Percentiles rank a stretch among this genome's conserved stretches.
Evolutionary conservation across 2,113 vertebrate genomes (phyloP).

Genomic region (Gila orcuttii): DNA sequence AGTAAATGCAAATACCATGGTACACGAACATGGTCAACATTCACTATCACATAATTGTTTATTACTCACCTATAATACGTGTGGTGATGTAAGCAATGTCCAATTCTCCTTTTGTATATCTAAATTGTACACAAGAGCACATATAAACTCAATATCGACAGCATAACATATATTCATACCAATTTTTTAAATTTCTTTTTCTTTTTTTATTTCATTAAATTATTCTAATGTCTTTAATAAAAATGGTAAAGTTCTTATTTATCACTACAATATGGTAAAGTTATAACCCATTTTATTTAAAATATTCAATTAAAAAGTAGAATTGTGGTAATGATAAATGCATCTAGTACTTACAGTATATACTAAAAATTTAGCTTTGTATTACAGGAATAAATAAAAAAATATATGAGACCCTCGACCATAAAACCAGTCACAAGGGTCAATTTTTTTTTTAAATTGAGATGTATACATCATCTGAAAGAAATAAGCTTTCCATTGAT

Average conservation of each 20-base stretch:
- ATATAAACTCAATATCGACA: neutral
- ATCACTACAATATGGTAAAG: neutral
- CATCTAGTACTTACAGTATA: neutral
- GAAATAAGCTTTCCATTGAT: too few relatives aligned
- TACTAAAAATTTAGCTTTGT: neutral
- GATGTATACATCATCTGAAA: too few relatives aligned
- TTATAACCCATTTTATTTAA: neutral
- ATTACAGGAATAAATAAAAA: neutral
- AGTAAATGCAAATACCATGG: neutral
- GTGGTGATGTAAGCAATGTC: constrained; percentile 98
- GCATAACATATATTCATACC: neutral
- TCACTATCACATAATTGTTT: neutral
- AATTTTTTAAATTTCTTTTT: too few relatives aligned
- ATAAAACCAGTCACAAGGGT: too few relatives aligned
- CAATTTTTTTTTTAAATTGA: too few relatives aligned
- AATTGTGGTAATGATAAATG: neutral
- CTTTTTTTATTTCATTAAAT: neutral
- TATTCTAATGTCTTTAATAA: neutral
- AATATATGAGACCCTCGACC: too few relatives aligned
- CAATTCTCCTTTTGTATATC: constrained; percentile 97
- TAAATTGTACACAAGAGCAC: constrained; percentile 64
- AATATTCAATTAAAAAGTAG: neutral
- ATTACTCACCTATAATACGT: constrained; percentile 91
- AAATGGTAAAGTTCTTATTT: neutral
- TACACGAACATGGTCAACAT: neutral